Percentiles rank a stretch among this genome's conserved stretches.
Evolutionary conservation across 2,888 invertebrate species (phyloP).

Genomic region (Athalia circularis): DNA sequence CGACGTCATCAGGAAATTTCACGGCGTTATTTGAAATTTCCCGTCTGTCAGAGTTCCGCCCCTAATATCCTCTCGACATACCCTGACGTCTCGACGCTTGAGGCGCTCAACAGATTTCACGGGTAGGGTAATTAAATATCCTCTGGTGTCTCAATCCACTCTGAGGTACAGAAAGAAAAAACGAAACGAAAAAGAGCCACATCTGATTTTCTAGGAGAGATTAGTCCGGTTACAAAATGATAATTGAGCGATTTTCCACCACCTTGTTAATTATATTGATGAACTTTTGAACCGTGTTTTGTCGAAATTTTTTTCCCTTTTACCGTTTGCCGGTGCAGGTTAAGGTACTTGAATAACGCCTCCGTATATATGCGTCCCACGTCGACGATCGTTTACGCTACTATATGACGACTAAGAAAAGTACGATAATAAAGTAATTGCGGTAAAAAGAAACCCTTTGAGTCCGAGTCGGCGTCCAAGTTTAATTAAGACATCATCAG

Average conservation of each 20-base stretch:
- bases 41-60: conserved; percentile 38
- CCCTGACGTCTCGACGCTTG: conserved; percentile 16
- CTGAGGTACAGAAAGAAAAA: not conserved
- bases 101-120: not conserved
- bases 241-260: no score
- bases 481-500: conserved; percentile 43
- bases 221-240: no score
- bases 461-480: conserved; percentile 24
- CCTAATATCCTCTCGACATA: conserved; percentile 39
- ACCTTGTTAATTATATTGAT: no score
- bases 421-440: conserved; percentile 29
- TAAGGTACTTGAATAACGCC: conserved; percentile 11
- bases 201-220: no score
- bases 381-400: not conserved
- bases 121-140: conserved; percentile 32
- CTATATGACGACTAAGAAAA: not conserved
- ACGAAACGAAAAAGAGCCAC: no score
- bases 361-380: not conserved
- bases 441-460: conserved; percentile 33
- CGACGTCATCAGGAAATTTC: conserved; percentile 31
- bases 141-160: conserved; percentile 26
- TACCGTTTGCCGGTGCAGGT: not conserved
- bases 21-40: conserved; percentile 35
- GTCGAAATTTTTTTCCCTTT: conserved; percentile 4
- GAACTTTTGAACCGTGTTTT: not conserved